Base-by-base conservation (phyloP, 2,113 vertebrate species). In the Ondatra zibethicus region DNA sequence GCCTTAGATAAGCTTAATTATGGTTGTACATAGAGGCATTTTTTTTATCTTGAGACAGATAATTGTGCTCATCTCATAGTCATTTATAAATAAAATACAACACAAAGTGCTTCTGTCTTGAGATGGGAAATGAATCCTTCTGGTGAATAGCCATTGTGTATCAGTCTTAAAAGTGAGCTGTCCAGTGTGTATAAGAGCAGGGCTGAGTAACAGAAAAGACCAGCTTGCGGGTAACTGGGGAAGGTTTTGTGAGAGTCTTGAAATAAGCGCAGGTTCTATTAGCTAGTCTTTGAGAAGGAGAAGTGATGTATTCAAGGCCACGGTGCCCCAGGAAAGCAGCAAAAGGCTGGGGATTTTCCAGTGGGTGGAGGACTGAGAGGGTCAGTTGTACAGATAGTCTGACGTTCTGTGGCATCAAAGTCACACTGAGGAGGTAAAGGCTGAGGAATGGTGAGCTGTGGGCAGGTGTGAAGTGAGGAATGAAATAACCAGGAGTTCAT, bases 1-100 rank as follows among this genome's bases (percentile, higher is more conserved):
- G 17, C 16, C 39, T 11, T 33, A 65, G 6, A 0, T 39, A 72
- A 63, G 33, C 72, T 76, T 21, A 85, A 76, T 68, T 93, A 82
- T 61, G 16, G 72, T 88, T 81, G 7, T 66, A 29, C 0, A 76
- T 10, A 7, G 42, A 91, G 3, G 31, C 9, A 63, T 36, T 82
- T 33, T 66, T 75, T 95, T 93, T 63, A 63, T 50, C 29, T 96
- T 77, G 36, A 66, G 65, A 63, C 19, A 77, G 31, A 93, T 84
- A 7, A 63, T 80, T 92, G 0, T 72, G 61, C 66, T 94, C 11
- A 90, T 68, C 76, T 91, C 85, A 33, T 80, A 52, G 3, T 86
- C 27, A 91, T 52, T 80, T 63, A 80, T 88, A 65, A 66, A 42
- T 25, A 88, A 36, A 87, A 52, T 52, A 65, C 42, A 36, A 66